These are phyloP conservation scores for Megaleporinus macrocephalus DNA, from an alignment of 2,113 vertebrate genomes.

Conservation along the genomic window DNA sequence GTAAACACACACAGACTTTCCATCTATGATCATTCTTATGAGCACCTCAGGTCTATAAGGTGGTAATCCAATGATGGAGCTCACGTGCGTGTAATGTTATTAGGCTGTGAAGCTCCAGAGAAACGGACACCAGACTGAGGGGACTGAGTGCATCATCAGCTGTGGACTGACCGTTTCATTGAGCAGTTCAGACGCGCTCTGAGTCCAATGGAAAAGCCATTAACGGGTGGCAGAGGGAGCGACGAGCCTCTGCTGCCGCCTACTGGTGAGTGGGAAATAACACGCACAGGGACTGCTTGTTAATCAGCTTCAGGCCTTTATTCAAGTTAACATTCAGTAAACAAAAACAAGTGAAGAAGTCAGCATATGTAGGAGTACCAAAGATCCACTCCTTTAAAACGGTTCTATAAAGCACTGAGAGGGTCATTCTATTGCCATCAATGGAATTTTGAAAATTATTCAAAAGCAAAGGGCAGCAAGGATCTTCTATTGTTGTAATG, in stretches of 20 bases:
- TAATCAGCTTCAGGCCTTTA: too few relatives aligned
- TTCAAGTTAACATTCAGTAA: too few relatives aligned
- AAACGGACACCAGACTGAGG: neutral
- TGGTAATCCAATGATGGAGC: neutral
- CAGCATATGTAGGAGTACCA: too few relatives aligned
- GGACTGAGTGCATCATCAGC: neutral
- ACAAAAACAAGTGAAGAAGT: too few relatives aligned
- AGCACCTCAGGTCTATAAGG: neutral
- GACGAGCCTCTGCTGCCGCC: conserved; percentile 42
- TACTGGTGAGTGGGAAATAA: conserved; percentile 19
- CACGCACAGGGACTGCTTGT: neutral
- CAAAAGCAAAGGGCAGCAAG: too few relatives aligned
- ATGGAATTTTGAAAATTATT: too few relatives aligned
- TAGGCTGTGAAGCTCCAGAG: neutral
- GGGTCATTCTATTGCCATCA: too few relatives aligned
- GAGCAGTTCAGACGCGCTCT: conserved; percentile 10
- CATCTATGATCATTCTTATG: neutral
- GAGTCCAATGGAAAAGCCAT: neutral
- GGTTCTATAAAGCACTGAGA: too few relatives aligned
- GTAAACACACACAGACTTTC: neutral
- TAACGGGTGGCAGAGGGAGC: neutral
- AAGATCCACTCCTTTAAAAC: too few relatives aligned
- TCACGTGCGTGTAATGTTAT: neutral
- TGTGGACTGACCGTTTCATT: neutral
- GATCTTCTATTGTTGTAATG: too few relatives aligned